phyloP scores from a whole-genome alignment of 2,888 invertebrate genomes.

The Mayetiola destructor region DNA sequence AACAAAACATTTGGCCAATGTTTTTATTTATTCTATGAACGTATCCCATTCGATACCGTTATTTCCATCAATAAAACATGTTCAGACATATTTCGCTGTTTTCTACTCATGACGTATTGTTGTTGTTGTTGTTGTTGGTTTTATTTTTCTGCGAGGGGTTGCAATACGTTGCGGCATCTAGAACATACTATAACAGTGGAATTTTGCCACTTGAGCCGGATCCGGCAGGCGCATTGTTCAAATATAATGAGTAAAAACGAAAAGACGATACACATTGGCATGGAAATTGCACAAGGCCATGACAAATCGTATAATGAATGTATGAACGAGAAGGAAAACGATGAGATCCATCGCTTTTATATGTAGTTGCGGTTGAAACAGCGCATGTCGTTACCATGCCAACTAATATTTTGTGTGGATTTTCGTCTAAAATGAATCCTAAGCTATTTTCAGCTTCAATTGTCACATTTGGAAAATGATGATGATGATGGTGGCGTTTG shows the following conservation, averaged over 20 bases:
- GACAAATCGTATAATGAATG: neutral
- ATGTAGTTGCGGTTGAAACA: slow-evolving; percentile 2
- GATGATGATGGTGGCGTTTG: too few relatives aligned
- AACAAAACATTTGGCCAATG: neutral
- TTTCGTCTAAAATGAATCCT: neutral
- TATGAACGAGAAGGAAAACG: neutral
- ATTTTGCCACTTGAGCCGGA: neutral
- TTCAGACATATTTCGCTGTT: slow-evolving; percentile 3
- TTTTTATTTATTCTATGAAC: neutral
- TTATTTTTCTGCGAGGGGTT: neutral
- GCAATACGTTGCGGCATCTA: neutral
- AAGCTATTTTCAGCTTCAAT: neutral
- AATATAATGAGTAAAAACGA: neutral
- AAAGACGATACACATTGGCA: neutral
- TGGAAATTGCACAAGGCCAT: neutral
- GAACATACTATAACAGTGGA: neutral
- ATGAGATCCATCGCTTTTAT: too few relatives aligned
- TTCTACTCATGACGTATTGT: too few relatives aligned
- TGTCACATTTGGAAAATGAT: neutral
- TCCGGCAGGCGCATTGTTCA: neutral
- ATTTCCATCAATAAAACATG: neutral
- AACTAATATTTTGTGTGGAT: slow-evolving; percentile 8
- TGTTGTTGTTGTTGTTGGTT: too few relatives aligned
- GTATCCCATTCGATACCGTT: too few relatives aligned
- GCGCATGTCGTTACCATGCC: slow-evolving; percentile 12